phyloP scores from a whole-genome alignment of 2,797 vertebrate species.

The Serranus cabrilla region DNA sequence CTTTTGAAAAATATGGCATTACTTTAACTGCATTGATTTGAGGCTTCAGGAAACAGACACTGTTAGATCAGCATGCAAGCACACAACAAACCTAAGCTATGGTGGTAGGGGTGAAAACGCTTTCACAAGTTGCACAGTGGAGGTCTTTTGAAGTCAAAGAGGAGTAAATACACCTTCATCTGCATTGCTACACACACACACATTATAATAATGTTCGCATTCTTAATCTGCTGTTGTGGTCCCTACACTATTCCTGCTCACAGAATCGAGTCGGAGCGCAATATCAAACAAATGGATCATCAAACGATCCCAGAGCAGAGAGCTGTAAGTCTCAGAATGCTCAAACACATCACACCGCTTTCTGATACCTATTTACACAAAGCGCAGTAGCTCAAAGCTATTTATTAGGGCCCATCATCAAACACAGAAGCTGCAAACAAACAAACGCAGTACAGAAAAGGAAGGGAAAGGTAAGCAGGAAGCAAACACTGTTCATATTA shows the following conservation, averaged over 20 bases:
- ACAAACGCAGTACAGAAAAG: slow-evolving; percentile 16
- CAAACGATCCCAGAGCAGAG: slow-evolving; percentile 60
- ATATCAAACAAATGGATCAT: slow-evolving; percentile 71
- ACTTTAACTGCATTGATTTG: neutral
- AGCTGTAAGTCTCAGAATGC: slow-evolving; percentile 42
- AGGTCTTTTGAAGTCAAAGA: slow-evolving; percentile 51
- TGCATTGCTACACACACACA: slow-evolving; percentile 11
- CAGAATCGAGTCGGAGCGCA: slow-evolving; percentile 33
- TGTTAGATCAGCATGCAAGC: slow-evolving; percentile 12
- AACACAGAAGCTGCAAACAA: slow-evolving; percentile 55
- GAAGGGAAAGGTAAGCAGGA: slow-evolving; percentile 27
- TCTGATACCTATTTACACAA: slow-evolving; percentile 46
- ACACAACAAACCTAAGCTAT: slow-evolving; percentile 12
- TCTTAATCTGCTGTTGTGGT: slow-evolving; percentile 43
- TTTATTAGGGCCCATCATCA: slow-evolving; percentile 58
- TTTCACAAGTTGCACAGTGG: slow-evolving; percentile 32
- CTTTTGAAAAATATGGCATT: slow-evolving; percentile 3
- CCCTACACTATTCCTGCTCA: slow-evolving; percentile 41
- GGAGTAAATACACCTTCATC: slow-evolving; percentile 45
- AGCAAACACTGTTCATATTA: slow-evolving; percentile 32
- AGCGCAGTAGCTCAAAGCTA: slow-evolving; percentile 44
- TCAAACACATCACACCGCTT: slow-evolving; percentile 36
- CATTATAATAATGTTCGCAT: neutral
- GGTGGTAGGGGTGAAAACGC: neutral
- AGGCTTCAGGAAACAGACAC: slow-evolving; percentile 27